Percentiles rank a stretch among this genome's conserved stretches.
Evolutionary conservation across 2,113 vertebrate genomes (phyloP).

Genomic region (Pogonocichla stellata): DNA sequence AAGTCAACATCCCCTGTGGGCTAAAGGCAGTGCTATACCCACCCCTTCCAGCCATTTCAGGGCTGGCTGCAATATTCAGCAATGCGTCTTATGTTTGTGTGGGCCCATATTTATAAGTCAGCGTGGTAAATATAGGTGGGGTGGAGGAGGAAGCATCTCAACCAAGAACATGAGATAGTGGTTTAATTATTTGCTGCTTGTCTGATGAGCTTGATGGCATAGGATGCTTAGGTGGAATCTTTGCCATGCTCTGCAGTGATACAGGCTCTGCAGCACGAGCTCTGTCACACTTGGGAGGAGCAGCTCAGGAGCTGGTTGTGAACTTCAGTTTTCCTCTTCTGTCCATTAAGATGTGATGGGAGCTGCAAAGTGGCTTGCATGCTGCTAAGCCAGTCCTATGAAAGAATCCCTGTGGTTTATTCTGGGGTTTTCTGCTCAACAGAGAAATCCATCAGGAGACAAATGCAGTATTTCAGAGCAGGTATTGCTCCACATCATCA

Average conservation of each 20-base stretch:
- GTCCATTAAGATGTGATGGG: not conserved
- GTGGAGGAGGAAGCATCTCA: not conserved
- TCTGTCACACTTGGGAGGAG: not conserved
- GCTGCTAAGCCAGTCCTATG: not conserved
- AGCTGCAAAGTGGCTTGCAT: not conserved
- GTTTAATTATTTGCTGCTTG: not conserved
- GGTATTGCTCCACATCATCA: not conserved
- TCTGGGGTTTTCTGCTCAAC: not conserved
- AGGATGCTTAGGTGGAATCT: not conserved
- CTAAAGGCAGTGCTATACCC: not conserved
- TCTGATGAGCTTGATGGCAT: not conserved
- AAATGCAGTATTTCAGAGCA: not conserved
- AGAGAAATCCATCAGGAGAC: not conserved
- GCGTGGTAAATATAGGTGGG: not conserved
- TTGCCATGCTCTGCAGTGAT: accelerated
- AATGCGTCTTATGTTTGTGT: not conserved
- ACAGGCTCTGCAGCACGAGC: not conserved
- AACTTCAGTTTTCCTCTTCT: not conserved
- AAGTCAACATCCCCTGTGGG: accelerated
- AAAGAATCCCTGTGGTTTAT: not conserved
- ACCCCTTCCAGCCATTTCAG: not conserved
- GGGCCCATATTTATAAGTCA: not conserved
- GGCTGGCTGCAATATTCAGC: not conserved
- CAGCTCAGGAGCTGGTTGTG: not conserved
- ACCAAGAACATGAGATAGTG: not conserved